Evolutionary conservation across 2,888 invertebrate genomes (phyloP), one percentile per base, ranked within the genome.

Genomic region (Athalia circularis): DNA sequence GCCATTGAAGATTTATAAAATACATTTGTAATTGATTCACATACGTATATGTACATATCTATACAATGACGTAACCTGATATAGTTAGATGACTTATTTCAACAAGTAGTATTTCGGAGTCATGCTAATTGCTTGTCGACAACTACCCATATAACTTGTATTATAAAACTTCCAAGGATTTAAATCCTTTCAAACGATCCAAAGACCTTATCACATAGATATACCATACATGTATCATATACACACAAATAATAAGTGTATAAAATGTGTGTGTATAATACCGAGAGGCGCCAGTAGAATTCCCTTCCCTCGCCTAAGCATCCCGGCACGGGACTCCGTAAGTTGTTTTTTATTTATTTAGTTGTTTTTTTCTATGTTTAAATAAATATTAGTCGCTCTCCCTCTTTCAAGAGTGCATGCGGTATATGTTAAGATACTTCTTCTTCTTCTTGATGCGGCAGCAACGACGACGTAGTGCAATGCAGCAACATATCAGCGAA

Each of bases 211-310:
- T 15, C 4, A 29, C 15, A 45, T 13, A 50, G 48, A 67, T 11
- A 50, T 15, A 52, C 15, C 13, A 48, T 65, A 3, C 13, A 11
- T 50, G 9, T 50, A 50, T 48, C 13, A 50, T 13, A 67, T 67
- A 52, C 11, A 52, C 11, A 68, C 7, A 65, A 7, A 11, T n/a
- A 7, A 65, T 65, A 48, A 65, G 13, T 47, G 65, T 65, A 13
- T 54, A 54, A 11, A 54, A 29, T 29, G 29, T 29, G 29, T 29
- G 29, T 29, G 29, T 29, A 29, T 29, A 29, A 29, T 29, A 29
- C 15, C 4, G 8, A 65, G 11, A 62, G 75, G 75, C 75, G 75
- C 75, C 75, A 62, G 64, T 61, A 75, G 75, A 75, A 75, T 75
- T 64, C 62, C 62, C 75, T 75, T 64, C 62, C 62, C 75, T 75